Percentiles rank a stretch among this genome's conserved stretches.
Evolutionary conservation across 2,797 vertebrate species (phyloP).

Genomic region (Pantherophis alleghaniensis): DNA sequence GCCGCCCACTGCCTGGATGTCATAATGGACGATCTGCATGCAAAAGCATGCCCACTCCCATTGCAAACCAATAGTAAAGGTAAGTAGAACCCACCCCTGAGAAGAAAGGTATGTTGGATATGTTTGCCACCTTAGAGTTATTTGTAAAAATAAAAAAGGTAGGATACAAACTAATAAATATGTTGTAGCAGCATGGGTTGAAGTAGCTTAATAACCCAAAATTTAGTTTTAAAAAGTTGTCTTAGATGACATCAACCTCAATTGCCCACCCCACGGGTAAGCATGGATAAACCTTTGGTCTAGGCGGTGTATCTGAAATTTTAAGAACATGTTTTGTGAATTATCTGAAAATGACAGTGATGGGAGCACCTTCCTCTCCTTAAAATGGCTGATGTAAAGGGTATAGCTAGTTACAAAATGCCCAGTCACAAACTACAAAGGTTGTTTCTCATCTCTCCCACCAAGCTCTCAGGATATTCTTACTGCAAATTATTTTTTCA

Average conservation of each 20-base stretch:
- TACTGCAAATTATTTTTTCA: not conserved
- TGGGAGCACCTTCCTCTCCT: not conserved
- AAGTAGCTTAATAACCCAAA: not conserved
- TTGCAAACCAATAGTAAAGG: too few species aligned
- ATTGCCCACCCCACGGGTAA: not conserved
- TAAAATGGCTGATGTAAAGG: not conserved
- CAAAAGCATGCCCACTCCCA: too few species aligned
- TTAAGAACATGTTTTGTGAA: not conserved
- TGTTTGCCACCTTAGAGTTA: not conserved
- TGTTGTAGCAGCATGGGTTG: not conserved
- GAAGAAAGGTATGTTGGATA: not conserved
- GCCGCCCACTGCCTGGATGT: too few species aligned
- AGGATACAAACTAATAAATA: not conserved
- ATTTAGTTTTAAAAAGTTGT: not conserved
- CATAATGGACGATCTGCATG: too few species aligned
- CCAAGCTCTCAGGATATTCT: not conserved
- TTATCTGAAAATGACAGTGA: not conserved
- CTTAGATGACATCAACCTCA: not conserved
- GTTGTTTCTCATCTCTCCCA: not conserved
- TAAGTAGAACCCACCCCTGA: too few species aligned
- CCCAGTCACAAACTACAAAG: not conserved
- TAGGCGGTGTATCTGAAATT: not conserved
- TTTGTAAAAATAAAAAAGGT: not conserved
- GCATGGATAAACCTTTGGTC: not conserved
- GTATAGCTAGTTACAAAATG: not conserved